These are phyloP conservation scores for Lanistes nyassanus DNA, from an alignment of 1,140 invertebrate species.

Conservation along the genomic window DNA sequence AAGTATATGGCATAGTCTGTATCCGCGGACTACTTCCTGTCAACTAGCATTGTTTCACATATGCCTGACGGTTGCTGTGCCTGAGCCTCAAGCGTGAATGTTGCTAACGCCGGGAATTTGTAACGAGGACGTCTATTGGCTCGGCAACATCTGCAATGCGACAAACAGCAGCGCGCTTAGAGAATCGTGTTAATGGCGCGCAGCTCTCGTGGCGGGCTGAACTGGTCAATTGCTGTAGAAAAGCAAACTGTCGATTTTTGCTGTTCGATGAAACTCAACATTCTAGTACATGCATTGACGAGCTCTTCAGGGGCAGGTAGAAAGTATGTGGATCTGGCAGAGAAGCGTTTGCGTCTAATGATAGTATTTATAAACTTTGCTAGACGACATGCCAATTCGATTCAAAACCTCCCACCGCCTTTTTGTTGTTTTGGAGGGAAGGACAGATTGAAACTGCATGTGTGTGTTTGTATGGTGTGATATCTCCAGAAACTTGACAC, in stretches of 20 bases:
- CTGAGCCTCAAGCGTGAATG: slow-evolving; percentile 11
- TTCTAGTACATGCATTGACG: not conserved
- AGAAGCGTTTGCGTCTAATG: not conserved
- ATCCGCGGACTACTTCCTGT: slow-evolving; percentile 19
- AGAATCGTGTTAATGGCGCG: slow-evolving; percentile 13
- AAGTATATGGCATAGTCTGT: no score
- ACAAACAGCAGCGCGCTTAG: slow-evolving; percentile 17
- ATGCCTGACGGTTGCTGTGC: slow-evolving; percentile 16
- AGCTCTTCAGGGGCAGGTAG: not conserved
- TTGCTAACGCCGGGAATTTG: slow-evolving; percentile 20
- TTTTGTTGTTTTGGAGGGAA: not conserved
- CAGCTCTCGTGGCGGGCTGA: not conserved
- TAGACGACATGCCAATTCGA: no score
- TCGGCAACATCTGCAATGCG: slow-evolving; percentile 27
- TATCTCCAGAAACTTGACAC: no score
- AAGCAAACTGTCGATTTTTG: slow-evolving; percentile 11
- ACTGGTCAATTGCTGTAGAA: not conserved
- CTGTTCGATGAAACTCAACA: not conserved
- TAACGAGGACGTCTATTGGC: slow-evolving; percentile 24
- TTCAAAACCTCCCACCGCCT: not conserved
- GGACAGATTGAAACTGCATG: not conserved
- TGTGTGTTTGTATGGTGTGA: not conserved
- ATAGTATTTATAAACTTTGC: no score
- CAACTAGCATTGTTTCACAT: slow-evolving; percentile 19
- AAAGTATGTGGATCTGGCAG: not conserved